Conservation (phyloP, 2,113 vertebrate genomes). For the Anthoscopus minutus region DNA sequence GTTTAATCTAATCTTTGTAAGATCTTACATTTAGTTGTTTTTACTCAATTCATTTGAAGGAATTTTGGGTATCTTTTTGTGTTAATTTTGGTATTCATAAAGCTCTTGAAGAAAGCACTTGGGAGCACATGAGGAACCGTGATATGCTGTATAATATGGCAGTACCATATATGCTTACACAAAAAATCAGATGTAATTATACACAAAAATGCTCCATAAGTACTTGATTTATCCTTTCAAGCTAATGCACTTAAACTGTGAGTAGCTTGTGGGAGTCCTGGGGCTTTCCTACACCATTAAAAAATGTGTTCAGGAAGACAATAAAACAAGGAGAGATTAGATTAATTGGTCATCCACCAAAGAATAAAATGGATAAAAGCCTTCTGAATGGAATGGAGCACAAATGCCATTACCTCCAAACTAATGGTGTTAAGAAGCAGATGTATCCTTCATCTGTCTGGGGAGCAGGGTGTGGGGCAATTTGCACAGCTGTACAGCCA, state of each 20-base stretch:
- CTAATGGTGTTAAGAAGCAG: background rate
- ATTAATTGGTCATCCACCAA: background rate
- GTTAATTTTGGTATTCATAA: background rate
- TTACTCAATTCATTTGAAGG: background rate
- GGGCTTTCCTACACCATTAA: constrained; percentile 4
- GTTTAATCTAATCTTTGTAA: background rate
- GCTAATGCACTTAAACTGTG: constrained; percentile 13
- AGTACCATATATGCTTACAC: background rate
- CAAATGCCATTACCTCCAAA: background rate
- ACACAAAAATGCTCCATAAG: constrained; percentile 3
- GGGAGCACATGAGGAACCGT: background rate
- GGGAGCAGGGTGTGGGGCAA: background rate
- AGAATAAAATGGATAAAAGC: background rate
- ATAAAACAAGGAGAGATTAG: background rate
- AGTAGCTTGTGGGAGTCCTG: background rate
- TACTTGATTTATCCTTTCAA: constrained; percentile 17
- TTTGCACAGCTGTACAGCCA: background rate
- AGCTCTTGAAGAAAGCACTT: background rate
- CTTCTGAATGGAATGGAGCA: background rate
- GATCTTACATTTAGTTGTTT: background rate
- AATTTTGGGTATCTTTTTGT: background rate
- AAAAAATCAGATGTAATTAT: background rate
- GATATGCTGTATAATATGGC: background rate
- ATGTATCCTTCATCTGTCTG: background rate
- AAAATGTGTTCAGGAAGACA: background rate